Percentiles rank a stretch among this genome's conserved stretches.
Evolutionary conservation across 2,797 vertebrate genomes (phyloP).

Genomic region (Percopsis omiscomaycus): DNA sequence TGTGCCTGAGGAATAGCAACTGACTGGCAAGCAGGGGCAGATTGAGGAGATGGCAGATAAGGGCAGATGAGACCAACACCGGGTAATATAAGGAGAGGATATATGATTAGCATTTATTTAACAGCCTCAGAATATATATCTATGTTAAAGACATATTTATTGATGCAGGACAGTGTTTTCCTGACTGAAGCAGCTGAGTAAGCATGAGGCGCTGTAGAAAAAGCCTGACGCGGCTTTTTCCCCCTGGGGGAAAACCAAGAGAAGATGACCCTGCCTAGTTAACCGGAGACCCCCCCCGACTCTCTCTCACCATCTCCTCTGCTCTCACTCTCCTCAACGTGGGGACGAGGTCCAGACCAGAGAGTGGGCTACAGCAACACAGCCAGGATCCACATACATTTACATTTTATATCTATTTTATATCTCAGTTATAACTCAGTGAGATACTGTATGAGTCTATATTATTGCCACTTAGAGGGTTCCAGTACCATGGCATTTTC

Average conservation of each 20-base stretch:
- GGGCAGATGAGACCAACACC: not conserved
- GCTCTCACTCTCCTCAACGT: conserved; percentile 1
- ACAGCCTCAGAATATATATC: conserved; percentile 33
- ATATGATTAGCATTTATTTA: conserved; percentile 48
- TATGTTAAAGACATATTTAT: conserved; percentile 55
- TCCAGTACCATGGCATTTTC: too few relatives aligned
- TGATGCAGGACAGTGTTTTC: conserved; percentile 36
- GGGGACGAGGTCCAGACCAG: not conserved
- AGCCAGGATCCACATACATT: too few relatives aligned
- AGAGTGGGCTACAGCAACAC: too few relatives aligned
- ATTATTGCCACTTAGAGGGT: too few relatives aligned
- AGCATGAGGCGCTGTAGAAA: conserved; percentile 32
- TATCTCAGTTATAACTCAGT: too few relatives aligned
- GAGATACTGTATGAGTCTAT: too few relatives aligned
- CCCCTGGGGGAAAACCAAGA: not conserved
- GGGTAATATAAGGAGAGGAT: not conserved
- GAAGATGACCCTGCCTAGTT: conserved; percentile 16
- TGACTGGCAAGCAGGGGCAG: conserved; percentile 3
- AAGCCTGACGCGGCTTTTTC: conserved; percentile 34
- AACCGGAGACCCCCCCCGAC: conserved; percentile 18
- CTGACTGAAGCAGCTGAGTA: conserved; percentile 42
- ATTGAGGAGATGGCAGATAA: conserved; percentile 1
- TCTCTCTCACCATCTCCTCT: too few relatives aligned
- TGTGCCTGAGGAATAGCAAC: conserved; percentile 11
- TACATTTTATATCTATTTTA: too few relatives aligned